phyloP scores from a whole-genome alignment of 2,888 invertebrate genomes.

The Euzetes globulus region DNA sequence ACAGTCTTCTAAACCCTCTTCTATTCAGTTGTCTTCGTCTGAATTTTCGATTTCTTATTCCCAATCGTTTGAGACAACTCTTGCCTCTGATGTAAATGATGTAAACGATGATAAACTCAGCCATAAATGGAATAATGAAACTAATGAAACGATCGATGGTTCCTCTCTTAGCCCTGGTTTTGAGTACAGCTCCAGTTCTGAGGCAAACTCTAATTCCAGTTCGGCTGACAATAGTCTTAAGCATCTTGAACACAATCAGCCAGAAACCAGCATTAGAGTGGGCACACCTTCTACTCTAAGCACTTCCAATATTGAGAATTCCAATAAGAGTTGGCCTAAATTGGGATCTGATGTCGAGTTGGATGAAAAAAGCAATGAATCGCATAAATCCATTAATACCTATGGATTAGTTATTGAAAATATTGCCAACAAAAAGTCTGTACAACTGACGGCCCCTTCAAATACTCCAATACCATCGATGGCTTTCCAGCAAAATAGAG shows the following conservation, averaged over 20 bases:
- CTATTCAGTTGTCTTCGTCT: not conserved
- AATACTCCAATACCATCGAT: not conserved
- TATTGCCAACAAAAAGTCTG: not conserved
- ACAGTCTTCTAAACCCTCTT: not conserved
- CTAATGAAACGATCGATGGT: conserved; percentile 26
- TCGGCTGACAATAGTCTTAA: conserved; percentile 18
- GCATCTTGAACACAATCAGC: not conserved
- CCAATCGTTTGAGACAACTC: conserved; percentile 18
- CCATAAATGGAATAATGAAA: conserved; percentile 1
- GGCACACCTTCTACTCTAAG: not conserved
- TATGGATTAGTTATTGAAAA: conserved; percentile 22
- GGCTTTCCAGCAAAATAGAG: not conserved
- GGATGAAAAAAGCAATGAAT: conserved; percentile 27
- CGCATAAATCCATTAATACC: conserved; percentile 29
- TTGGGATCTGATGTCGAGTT: conserved; percentile 11
- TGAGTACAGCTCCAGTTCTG: not conserved
- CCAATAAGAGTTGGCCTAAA: conserved; percentile 16
- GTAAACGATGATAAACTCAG: not conserved
- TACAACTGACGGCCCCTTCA: not conserved
- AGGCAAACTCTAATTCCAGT: not conserved
- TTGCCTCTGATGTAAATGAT: conserved; percentile 8
- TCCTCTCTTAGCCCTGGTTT: not conserved
- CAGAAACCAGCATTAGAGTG: not conserved
- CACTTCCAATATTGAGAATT: conserved; percentile 17
- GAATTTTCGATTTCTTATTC: conserved; percentile 5